phyloP scores from a whole-genome alignment of 2,797 vertebrate genomes.

The Chanos chanos region DNA sequence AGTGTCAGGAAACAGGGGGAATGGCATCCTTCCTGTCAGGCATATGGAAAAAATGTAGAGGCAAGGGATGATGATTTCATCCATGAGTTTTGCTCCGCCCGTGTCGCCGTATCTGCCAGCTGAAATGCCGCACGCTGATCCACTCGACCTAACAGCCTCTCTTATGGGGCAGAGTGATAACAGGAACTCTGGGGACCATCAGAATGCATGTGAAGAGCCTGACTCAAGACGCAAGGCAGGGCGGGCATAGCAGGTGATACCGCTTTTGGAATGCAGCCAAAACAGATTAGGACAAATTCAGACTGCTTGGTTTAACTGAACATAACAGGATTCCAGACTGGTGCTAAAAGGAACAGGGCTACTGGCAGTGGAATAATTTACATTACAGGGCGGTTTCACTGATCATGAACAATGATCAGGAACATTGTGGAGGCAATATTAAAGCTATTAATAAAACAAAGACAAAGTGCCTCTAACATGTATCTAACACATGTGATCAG shows the following conservation, averaged over 20 bases:
- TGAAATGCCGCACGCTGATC: conserved; percentile 15
- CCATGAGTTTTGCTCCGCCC: neutral
- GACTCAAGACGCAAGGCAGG: neutral
- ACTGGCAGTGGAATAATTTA: too few relatives aligned
- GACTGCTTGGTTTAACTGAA: neutral
- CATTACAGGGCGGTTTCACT: too few relatives aligned
- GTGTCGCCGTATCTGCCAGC: neutral
- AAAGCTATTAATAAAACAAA: too few relatives aligned
- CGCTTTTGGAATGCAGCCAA: neutral
- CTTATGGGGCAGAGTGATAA: conserved; percentile 9
- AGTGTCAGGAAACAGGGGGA: neutral
- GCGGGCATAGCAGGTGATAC: conserved; percentile 9
- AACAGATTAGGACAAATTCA: neutral
- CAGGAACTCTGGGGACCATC: conserved; percentile 22
- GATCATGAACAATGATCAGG: too few relatives aligned
- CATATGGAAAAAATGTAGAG: conserved; percentile 1
- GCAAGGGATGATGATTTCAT: neutral
- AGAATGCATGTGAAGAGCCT: conserved; percentile 30
- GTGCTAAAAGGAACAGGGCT: too few relatives aligned
- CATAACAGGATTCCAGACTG: too few relatives aligned
- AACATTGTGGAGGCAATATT: too few relatives aligned
- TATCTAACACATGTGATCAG: too few relatives aligned
- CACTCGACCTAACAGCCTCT: conserved; percentile 29
- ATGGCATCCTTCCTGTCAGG: neutral
- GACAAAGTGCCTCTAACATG: too few relatives aligned